Conservation (phyloP, 1,140 invertebrate species). For the Kradibia gibbosae region DNA sequence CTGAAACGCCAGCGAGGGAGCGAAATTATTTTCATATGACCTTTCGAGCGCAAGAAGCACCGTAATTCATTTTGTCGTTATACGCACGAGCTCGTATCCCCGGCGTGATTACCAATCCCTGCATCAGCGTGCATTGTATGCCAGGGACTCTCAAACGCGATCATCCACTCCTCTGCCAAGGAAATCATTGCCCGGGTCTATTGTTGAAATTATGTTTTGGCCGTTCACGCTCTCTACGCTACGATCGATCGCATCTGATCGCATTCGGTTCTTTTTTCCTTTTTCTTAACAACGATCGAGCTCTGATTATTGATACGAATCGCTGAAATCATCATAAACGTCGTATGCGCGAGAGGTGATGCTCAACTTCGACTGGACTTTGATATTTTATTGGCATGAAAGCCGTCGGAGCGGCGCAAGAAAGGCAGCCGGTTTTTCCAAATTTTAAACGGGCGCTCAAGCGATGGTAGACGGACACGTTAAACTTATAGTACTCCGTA, state of each 20-base stretch:
- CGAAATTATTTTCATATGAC: constrained; percentile 57
- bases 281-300: too few relatives aligned
- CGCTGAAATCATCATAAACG: background rate
- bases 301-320: background rate
- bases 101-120: constrained; percentile 58
- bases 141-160: constrained; percentile 55
- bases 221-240: background rate
- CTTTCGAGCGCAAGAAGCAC: constrained; percentile 38
- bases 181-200: constrained; percentile 9
- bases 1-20: constrained; percentile 38
- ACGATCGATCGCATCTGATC: background rate
- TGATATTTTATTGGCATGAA: background rate
- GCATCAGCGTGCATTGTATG: constrained; percentile 52
- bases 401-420: too few relatives aligned
- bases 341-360: background rate
- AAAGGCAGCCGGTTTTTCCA: too few relatives aligned
- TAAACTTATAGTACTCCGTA: too few relatives aligned
- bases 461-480: too few relatives aligned
- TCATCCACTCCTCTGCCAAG: background rate
- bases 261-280: background rate
- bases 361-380: background rate
- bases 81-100: constrained; percentile 51
- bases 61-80: constrained; percentile 62
- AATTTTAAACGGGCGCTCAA: too few relatives aligned
- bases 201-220: background rate